A percentile compares a stretch with the other conserved stretches of the same genome.
Conservation (phyloP, 2,888 invertebrate genomes). For the Scaptomyza tumidula region DNA sequence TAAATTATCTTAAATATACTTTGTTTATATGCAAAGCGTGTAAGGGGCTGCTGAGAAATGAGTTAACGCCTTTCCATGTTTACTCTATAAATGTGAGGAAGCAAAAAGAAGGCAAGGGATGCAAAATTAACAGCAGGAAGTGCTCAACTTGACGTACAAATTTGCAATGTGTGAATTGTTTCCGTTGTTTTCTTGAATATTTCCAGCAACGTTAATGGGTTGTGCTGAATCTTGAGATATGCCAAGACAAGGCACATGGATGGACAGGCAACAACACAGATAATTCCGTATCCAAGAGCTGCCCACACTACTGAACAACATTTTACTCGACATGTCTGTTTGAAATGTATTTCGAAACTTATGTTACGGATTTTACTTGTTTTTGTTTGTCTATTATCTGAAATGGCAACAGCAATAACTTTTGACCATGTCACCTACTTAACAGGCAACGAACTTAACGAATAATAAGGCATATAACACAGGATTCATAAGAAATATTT, state of each 20-base stretch:
- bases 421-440: constrained; percentile 7
- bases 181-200: constrained; percentile 49
- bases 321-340: constrained; percentile 17
- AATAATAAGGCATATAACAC: constrained; percentile 17
- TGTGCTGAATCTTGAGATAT: constrained; percentile 30
- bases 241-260: constrained; percentile 13
- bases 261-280: constrained; percentile 1
- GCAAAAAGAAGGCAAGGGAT: not conserved
- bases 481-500: constrained; percentile 19
- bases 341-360: not conserved
- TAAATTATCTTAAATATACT: constrained; percentile 52
- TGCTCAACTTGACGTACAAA: constrained; percentile 51
- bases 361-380: not conserved
- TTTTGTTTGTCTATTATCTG: not conserved
- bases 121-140: constrained; percentile 41
- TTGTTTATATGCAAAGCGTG: constrained; percentile 17
- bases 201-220: constrained; percentile 15
- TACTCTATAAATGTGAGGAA: constrained; percentile 23
- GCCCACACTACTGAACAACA: constrained; percentile 1
- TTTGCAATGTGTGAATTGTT: constrained; percentile 69
- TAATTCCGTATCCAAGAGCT: not conserved
- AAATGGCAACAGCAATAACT: constrained; percentile 10
- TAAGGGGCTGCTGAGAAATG: constrained; percentile 26
- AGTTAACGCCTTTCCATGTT: constrained; percentile 32
- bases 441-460: too few relatives aligned